phyloP scores from a whole-genome alignment of 2,888 invertebrate species.

The Itoplectis maculator region DNA sequence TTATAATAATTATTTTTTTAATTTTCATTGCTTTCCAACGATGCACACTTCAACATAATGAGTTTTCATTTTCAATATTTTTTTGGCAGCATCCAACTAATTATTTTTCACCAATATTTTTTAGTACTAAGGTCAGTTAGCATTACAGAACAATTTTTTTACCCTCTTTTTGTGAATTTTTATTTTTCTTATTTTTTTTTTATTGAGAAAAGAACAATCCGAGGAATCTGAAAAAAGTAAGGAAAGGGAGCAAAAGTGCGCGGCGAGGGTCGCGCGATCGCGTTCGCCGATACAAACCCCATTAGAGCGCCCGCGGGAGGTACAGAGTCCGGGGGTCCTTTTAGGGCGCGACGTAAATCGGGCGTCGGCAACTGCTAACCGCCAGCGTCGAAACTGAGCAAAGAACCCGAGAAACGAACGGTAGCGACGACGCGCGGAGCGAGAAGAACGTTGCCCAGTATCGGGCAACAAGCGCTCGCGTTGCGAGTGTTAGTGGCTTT shows the following conservation, averaged over 20 bases:
- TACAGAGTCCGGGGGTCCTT: slow-evolving; percentile 16
- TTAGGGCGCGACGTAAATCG: slow-evolving; percentile 45
- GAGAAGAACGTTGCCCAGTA: slow-evolving; percentile 12
- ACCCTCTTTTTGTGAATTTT: too few species aligned
- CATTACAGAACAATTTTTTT: too few species aligned
- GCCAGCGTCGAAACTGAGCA: slow-evolving; percentile 15
- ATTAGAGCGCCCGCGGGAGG: slow-evolving; percentile 27
- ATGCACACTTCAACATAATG: too few species aligned
- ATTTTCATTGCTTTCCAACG: too few species aligned
- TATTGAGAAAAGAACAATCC: too few species aligned
- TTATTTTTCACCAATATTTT: too few species aligned
- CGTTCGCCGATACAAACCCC: slow-evolving; percentile 41
- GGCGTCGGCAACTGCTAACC: slow-evolving; percentile 10
- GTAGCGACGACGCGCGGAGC: slow-evolving; percentile 13
- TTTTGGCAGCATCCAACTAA: too few species aligned
- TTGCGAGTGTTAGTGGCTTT: slow-evolving; percentile 41
- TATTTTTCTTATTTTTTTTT: too few species aligned
- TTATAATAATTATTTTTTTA: too few species aligned
- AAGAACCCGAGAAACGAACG: slow-evolving; percentile 15
- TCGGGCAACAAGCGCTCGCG: slow-evolving; percentile 7
- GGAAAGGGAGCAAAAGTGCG: background rate
- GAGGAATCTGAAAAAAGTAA: background rate
- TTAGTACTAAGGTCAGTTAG: background rate
- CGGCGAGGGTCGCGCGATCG: slow-evolving; percentile 33
- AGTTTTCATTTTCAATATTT: too few species aligned